Conservation (phyloP, 2,888 invertebrate species). For the Arge pagana region DNA sequence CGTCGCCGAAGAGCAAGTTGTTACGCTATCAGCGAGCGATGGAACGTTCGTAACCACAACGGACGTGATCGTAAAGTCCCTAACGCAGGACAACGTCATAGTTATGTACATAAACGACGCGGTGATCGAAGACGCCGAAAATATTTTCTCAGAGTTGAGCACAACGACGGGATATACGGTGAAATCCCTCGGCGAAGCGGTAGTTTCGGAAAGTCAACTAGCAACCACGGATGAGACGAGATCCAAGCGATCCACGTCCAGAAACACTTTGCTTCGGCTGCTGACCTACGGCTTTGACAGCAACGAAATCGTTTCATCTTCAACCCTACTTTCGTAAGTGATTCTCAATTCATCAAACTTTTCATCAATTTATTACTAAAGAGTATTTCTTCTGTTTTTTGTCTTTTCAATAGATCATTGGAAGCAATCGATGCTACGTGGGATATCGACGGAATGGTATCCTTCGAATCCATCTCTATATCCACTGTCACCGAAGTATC, state of each 20-base stretch:
- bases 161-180: conserved; percentile 16
- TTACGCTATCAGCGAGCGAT: conserved; percentile 11
- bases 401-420: not conserved
- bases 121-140: conserved; percentile 12
- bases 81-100: conserved; percentile 6
- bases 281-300: conserved; percentile 13
- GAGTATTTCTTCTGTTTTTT: not conserved
- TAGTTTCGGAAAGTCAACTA: conserved; percentile 11
- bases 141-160: conserved; percentile 7
- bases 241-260: conserved; percentile 1
- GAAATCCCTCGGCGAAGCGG: conserved; percentile 6
- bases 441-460: not conserved
- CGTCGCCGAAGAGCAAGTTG: not conserved
- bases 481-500: no score
- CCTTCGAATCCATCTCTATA: no score
- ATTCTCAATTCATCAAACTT: not conserved
- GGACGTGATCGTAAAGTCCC: conserved; percentile 1
- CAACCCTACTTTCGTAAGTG: conserved; percentile 11
- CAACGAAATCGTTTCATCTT: conserved; percentile 1
- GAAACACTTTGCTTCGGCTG: conserved; percentile 13
- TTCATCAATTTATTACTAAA: no score
- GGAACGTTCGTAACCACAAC: not conserved
- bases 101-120: conserved; percentile 9
- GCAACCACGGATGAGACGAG: not conserved
- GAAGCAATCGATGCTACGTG: not conserved